Evolutionary conservation across 2,797 vertebrate genomes (phyloP).

Genomic region (Thaleichthys pacificus): DNA sequence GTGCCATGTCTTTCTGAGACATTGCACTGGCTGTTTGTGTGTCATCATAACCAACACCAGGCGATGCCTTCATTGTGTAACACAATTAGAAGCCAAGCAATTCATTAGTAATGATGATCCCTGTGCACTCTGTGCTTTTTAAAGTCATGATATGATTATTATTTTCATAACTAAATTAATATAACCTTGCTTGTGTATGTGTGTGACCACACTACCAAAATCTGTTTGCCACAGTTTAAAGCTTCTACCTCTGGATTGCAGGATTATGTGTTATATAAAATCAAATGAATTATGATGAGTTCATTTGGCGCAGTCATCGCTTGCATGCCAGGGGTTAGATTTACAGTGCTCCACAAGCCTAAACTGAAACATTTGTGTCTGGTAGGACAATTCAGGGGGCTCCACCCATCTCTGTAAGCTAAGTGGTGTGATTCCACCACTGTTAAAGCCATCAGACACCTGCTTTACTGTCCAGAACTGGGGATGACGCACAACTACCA

Average conservation of each 20-base stretch:
- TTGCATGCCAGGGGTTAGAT: neutral
- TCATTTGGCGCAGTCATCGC: neutral
- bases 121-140: neutral
- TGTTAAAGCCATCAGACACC: neutral
- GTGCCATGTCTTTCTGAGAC: no score
- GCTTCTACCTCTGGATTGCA: neutral
- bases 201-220: slow-evolving; percentile 5
- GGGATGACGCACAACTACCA: no score
- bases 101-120: neutral
- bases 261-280: neutral
- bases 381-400: no score
- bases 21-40: no score
- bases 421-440: no score
- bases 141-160: neutral
- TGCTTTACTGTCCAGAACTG: neutral
- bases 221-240: slow-evolving; percentile 1
- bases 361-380: neutral
- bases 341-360: neutral
- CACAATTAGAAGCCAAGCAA: neutral
- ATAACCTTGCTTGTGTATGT: neutral
- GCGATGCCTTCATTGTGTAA: neutral
- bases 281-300: neutral
- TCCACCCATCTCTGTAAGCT: no score
- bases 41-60: neutral
- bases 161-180: neutral